Conservation (phyloP, 2,888 invertebrate genomes). For the Drosophila histrio region DNA sequence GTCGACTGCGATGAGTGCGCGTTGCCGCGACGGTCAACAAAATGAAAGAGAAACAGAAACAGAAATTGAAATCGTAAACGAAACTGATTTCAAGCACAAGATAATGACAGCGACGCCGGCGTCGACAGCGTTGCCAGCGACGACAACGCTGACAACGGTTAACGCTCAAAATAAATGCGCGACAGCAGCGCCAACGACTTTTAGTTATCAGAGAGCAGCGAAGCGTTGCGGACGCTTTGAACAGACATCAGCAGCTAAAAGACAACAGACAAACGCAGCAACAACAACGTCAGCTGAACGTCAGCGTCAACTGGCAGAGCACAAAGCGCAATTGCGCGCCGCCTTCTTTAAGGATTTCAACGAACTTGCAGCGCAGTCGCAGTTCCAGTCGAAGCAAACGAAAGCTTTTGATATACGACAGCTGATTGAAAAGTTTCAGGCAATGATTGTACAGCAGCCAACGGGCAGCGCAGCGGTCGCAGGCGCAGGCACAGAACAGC, state of each 20-base stretch:
- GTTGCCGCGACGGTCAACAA: conserved; percentile 60
- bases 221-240: conserved; percentile 62
- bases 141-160: conserved; percentile 50
- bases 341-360: conserved; percentile 71
- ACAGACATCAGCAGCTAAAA: conserved; percentile 23
- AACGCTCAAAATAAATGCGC: conserved; percentile 79
- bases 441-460: conserved; percentile 51
- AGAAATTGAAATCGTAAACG: conserved; percentile 31
- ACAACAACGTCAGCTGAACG: conserved; percentile 17
- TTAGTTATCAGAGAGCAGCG: conserved; percentile 80
- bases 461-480: conserved; percentile 19
- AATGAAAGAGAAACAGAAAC: conserved; percentile 27
- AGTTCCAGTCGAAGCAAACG: conserved; percentile 1
- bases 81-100: conserved; percentile 65
- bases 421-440: conserved; percentile 71
- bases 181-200: conserved; percentile 65
- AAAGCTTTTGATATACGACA: conserved; percentile 28
- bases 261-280: not conserved
- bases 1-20: conserved; percentile 56
- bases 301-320: conserved; percentile 60
- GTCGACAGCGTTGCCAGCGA: conserved; percentile 21
- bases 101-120: conserved; percentile 62
- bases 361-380: conserved; percentile 16
- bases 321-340: conserved; percentile 72
- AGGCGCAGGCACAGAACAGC: conserved; percentile 17